Conservation (phyloP, 2,113 vertebrate genomes). For the Heterochromis multidens region DNA sequence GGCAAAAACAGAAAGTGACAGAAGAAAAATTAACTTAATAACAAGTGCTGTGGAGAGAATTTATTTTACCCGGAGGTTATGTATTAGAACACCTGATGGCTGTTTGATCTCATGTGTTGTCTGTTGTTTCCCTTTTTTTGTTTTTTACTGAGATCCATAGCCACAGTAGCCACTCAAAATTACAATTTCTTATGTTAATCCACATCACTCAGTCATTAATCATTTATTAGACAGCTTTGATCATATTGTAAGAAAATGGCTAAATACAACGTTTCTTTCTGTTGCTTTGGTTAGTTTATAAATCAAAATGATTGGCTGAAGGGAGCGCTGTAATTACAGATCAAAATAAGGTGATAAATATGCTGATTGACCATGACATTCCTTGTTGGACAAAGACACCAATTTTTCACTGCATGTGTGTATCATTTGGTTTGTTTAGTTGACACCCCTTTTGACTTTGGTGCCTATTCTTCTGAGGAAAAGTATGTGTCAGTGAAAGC, state of each 20-base stretch:
- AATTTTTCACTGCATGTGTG: background rate
- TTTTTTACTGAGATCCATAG: background rate
- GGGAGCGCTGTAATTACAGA: background rate
- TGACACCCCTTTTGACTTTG: background rate
- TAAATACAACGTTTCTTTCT: background rate
- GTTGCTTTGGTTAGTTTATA: background rate
- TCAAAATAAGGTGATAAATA: slow-evolving; percentile 8
- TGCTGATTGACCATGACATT: background rate
- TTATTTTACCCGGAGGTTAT: slow-evolving; percentile 4
- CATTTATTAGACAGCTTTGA: background rate
- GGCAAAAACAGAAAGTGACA: background rate
- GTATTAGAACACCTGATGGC: slow-evolving; percentile 17
- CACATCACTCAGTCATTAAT: background rate
- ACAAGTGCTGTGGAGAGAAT: slow-evolving; percentile 5
- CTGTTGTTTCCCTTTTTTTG: background rate
- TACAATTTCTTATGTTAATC: background rate
- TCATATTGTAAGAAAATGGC: background rate
- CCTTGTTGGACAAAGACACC: background rate
- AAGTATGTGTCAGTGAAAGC: background rate
- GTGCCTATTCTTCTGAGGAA: background rate
- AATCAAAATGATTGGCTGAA: background rate
- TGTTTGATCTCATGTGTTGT: background rate
- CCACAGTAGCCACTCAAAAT: background rate
- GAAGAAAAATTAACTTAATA: slow-evolving; percentile 19
- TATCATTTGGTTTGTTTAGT: background rate